Evolutionary conservation across 2,113 vertebrate species (phyloP).

Genomic region (Channa maculata): DNA sequence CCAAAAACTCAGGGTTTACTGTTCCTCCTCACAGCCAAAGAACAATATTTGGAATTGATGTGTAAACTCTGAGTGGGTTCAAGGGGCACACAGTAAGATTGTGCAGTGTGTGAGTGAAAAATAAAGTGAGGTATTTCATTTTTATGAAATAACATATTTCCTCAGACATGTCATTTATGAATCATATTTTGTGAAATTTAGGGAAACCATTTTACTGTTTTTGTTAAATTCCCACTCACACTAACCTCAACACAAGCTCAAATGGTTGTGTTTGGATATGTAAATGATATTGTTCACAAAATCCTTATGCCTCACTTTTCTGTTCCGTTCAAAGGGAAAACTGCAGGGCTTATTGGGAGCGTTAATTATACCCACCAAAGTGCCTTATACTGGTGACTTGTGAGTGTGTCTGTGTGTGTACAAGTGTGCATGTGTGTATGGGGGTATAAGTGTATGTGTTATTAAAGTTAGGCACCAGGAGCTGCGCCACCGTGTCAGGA

Average conservation of each 20-base stretch:
- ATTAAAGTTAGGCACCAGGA: slow-evolving; percentile 73
- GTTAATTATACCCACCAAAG: slow-evolving; percentile 73
- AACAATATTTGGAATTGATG: slow-evolving; percentile 76
- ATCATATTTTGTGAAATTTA: slow-evolving; percentile 11
- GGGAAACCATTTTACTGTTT: neutral
- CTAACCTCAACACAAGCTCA: slow-evolving; percentile 14
- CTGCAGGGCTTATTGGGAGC: slow-evolving; percentile 44
- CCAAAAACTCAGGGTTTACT: slow-evolving; percentile 66
- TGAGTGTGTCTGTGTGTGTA: slow-evolving; percentile 33
- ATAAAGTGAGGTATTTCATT: slow-evolving; percentile 29
- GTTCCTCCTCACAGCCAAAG: slow-evolving; percentile 63
- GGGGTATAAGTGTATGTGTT: slow-evolving; percentile 49
- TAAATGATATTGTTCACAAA: slow-evolving; percentile 41
- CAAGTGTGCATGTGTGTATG: neutral
- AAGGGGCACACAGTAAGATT: slow-evolving; percentile 45
- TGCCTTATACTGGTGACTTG: slow-evolving; percentile 45
- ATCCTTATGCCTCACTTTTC: slow-evolving; percentile 29
- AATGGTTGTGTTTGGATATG: slow-evolving; percentile 21
- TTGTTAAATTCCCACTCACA: slow-evolving; percentile 5
- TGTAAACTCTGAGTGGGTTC: slow-evolving; percentile 66
- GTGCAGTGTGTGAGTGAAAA: slow-evolving; percentile 38
- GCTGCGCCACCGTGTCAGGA: slow-evolving; percentile 70
- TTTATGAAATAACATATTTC: too few relatives aligned
- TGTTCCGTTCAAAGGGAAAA: slow-evolving; percentile 33
- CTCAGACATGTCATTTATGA: slow-evolving; percentile 20